Conservation (phyloP, 64 coral and sea anemone species). For the Acropora yongei region DNA sequence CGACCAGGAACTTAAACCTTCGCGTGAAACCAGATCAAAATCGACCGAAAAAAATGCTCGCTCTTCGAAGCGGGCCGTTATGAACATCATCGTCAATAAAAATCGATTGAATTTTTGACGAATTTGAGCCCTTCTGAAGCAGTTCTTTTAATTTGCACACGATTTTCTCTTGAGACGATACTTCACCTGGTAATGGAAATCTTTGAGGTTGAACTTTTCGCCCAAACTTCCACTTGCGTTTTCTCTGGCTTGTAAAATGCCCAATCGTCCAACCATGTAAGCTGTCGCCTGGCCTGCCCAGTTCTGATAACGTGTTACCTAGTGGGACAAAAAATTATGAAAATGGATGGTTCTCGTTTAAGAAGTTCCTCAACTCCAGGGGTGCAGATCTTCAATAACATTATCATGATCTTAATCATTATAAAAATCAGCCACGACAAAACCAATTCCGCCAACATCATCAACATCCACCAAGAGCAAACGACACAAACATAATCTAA, state of each 20-base stretch:
- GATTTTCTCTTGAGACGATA: not conserved
- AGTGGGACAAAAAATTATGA: not conserved
- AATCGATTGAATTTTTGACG: not conserved
- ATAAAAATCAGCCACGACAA: too few species aligned
- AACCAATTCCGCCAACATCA: too few species aligned
- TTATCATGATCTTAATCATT: too few species aligned
- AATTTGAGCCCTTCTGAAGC: not conserved
- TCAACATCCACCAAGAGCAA: too few species aligned
- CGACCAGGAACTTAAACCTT: too few species aligned
- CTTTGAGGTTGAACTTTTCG: constrained; percentile 63
- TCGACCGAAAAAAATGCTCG: too few species aligned
- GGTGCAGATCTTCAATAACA: not conserved
- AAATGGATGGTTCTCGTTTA: not conserved
- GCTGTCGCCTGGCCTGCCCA: constrained; percentile 80
- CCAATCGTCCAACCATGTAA: constrained; percentile 80
- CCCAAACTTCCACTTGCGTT: constrained; percentile 29
- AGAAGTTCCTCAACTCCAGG: too few species aligned
- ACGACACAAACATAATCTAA: too few species aligned
- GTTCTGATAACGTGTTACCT: constrained; percentile 79
- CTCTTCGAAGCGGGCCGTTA: too few species aligned
- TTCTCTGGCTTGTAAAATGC: constrained; percentile 59
- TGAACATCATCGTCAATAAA: not conserved
- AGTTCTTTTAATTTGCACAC: not conserved
- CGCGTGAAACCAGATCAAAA: too few species aligned
- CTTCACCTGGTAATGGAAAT: constrained; percentile 76